Base-by-base conservation (phyloP, 2,113 vertebrate genomes). In the Sapayoa aenigma region DNA sequence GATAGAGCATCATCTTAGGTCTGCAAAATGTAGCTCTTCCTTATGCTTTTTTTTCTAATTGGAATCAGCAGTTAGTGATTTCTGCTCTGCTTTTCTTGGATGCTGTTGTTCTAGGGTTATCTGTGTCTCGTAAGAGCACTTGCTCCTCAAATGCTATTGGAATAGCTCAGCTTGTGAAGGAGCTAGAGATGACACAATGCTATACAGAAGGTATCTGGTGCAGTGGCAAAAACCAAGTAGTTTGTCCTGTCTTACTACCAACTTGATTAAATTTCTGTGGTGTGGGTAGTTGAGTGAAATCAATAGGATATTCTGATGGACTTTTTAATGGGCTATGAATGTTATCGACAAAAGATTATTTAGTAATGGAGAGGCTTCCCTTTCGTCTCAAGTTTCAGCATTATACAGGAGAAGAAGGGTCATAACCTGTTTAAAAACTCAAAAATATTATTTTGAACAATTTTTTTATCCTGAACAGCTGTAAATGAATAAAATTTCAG, bases 41-140 rank as follows among this genome's bases (percentile, higher is more conserved):
- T 25, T 23, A 77, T 46, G 16, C 2, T 17, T 74, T 76, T 24
- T 72, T 78, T 74, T 49, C 71, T 74, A 68, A 47, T 33, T 90
- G 72, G 75, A 83, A 88, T 60, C 37, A 49, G 85, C 39, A 65
- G 41, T 56, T 73, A 47, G n/a, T 65, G 88, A 89, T 76, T 92
- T 92, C 77, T 95, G 52, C 52, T 91, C 87, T 83, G 78, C 68
- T 91, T 77, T 91, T 85, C 67, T 94, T 79, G 71, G 42, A 83
- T 68, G 68, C 62, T 95, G 50, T 84, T 93, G n/a, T 62, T 93
- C 63, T 75, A 41, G 67, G 46, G 52, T 92, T 90, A 68, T 84
- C 79, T 96, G 37, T 95, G 77, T 66, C 65, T 68, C 41, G 23
- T 35, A 71, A 84, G 76, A 94, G 81, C 71, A 77, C 80, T 55